Evolutionary conservation across 2,797 vertebrate species (phyloP), one percentile per base, ranked within the genome.

Genomic region (Cossypha niveicapilla): DNA sequence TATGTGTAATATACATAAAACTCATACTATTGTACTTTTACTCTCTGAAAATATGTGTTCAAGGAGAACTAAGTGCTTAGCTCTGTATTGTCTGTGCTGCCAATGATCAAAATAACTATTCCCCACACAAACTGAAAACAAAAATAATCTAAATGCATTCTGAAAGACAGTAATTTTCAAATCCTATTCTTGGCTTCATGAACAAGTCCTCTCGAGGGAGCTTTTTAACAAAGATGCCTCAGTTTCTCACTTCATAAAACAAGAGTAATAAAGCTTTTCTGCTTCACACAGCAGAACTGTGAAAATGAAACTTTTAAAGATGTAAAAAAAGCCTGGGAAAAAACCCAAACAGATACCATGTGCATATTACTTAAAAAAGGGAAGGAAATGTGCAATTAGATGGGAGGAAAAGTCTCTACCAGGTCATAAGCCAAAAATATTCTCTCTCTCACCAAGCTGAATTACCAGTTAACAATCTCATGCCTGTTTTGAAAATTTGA

Each of bases 351-450:
- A 54, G 19, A 12, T 72, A 74, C 12, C 1, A 3, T 18, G 9
- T 48, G 63, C 27, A 10, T 74, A 39, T 53, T 79, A 70, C 74
- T 90, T 58, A 4, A 67, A 92, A 94, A 94, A 56, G 35, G 74
- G 74, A 95, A 95, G 75, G 75, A 93, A 96, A 72, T 23, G n/a
- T 80, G 78, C 84, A 92, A 91, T 87, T 85, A 80, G 28, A 72
- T 32, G 44, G 54, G 39, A 89, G 50, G 58, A 77, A 78, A 92
- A 93, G 18, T 53, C 35, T 82, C 57, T 32, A 87, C 21, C 35
- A 44, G 61, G 65, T 80, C 7, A 2, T 51, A 61, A 41, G 41
- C 47, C 47, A 61, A 75, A 58, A 84, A 84, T 84, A 58, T 23
- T 44, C 53, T 67, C 45, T 58, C 53, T 44, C 3, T 1, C 27